These are phyloP conservation scores for Pseudococcus longispinus DNA, from an alignment of 2,888 invertebrate genomes.

Conservation along the genomic window DNA sequence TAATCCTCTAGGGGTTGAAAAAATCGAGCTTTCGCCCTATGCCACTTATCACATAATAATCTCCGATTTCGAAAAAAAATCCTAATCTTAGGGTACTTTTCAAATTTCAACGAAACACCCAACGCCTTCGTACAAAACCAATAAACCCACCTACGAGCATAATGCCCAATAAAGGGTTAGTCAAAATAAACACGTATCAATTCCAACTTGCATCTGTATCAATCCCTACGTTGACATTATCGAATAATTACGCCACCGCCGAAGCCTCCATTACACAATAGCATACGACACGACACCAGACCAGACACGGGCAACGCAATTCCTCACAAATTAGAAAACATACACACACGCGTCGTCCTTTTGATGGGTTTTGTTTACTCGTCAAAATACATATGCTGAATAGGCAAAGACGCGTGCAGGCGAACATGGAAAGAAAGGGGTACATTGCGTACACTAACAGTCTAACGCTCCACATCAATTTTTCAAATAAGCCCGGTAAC, in stretches of 20 bases:
- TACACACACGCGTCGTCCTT: conserved; percentile 5
- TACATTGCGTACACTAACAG: not conserved
- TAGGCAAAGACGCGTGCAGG: not conserved
- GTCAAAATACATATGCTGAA: conserved; percentile 24
- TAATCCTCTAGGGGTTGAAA: too few species aligned
- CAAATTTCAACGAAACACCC: not conserved
- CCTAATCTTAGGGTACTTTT: not conserved
- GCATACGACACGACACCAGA: not conserved
- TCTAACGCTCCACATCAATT: conserved; percentile 1
- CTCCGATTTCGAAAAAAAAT: too few species aligned
- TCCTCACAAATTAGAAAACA: conserved; percentile 1
- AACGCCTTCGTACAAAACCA: not conserved
- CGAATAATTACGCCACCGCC: not conserved
- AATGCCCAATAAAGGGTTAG: not conserved
- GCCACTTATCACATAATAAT: too few species aligned
- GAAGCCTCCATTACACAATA: not conserved
- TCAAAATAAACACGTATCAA: conserved; percentile 6
- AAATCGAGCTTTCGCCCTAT: too few species aligned
- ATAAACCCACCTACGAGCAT: not conserved
- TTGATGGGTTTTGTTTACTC: conserved; percentile 25
- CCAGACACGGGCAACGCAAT: not conserved
- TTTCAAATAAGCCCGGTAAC: conserved; percentile 7
- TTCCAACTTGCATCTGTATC: not conserved
- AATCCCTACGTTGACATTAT: not conserved
- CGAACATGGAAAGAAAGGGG: not conserved